A percentile compares a stretch with the other conserved stretches of the same genome.
Evolutionary conservation across 2,888 invertebrate species (phyloP).

Genomic region (Aleiodes testaceus): DNA sequence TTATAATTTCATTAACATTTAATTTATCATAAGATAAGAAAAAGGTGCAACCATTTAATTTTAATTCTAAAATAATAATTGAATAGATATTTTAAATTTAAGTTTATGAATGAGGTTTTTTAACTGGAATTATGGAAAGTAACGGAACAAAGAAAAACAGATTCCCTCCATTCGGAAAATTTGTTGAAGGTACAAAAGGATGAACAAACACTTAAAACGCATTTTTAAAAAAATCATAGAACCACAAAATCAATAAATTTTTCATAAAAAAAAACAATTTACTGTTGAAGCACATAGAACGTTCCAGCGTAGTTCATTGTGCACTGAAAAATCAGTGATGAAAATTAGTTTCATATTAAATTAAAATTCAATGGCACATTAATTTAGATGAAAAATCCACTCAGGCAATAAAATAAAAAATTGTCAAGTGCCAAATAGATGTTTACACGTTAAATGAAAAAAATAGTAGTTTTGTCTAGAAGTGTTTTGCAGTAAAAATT

Average conservation of each 20-base stretch:
- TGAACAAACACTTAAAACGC: not conserved
- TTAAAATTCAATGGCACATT: slow-evolving; percentile 5
- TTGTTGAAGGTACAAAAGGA: slow-evolving; percentile 22
- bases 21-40: not conserved
- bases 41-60: slow-evolving; percentile 11
- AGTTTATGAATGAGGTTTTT: slow-evolving; percentile 8
- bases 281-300: slow-evolving; percentile 5
- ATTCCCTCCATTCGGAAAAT: slow-evolving; percentile 25
- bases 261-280: not conserved
- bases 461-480: slow-evolving; percentile 22
- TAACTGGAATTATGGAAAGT: slow-evolving; percentile 20
- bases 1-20: not conserved
- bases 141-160: not conserved
- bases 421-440: slow-evolving; percentile 53
- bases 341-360: slow-evolving; percentile 6
- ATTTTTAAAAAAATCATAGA: not conserved
- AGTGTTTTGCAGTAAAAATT: slow-evolving; percentile 17
- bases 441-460: slow-evolving; percentile 36
- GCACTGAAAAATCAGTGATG: not conserved
- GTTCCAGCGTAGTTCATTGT: slow-evolving; percentile 20
- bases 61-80: not conserved
- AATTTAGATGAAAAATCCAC: slow-evolving; percentile 18
- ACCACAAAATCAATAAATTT: not conserved
- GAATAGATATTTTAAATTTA: not conserved
- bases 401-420: slow-evolving; percentile 29